Conservation (phyloP, 2,797 vertebrate genomes). For the Pipistrellus pygmaeus region DNA sequence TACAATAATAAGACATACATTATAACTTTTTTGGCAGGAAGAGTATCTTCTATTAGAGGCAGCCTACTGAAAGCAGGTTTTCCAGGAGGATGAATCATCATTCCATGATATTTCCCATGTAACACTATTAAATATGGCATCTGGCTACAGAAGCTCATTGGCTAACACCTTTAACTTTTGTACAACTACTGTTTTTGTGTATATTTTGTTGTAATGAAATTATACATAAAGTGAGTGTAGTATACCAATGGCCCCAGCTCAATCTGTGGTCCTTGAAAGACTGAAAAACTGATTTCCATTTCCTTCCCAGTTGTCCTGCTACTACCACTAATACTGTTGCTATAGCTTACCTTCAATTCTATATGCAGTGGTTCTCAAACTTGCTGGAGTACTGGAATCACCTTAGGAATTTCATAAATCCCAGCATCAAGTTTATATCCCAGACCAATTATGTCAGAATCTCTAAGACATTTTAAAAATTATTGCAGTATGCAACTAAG, state of each 20-base stretch:
- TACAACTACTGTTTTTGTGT: background rate
- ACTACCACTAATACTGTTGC: no score
- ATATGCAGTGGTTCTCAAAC: fast-evolving
- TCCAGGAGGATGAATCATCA: background rate
- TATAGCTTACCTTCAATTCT: background rate
- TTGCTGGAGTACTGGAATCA: background rate
- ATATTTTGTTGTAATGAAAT: background rate
- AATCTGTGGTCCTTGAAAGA: background rate
- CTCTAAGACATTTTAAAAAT: background rate
- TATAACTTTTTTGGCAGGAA: background rate
- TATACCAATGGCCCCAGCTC: background rate
- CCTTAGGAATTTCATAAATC: background rate
- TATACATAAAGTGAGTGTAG: background rate
- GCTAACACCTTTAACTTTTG: background rate
- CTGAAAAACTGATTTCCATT: background rate
- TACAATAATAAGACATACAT: background rate
- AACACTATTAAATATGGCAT: background rate
- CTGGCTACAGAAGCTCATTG: background rate
- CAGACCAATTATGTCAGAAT: background rate
- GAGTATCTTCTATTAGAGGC: background rate
- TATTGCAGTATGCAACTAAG: background rate
- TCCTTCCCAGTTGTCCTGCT: background rate
- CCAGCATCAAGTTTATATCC: background rate
- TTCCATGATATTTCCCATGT: background rate
- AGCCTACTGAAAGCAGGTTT: background rate